phyloP scores from a whole-genome alignment of 2,888 invertebrate genomes.

The Nowickia ferox region DNA sequence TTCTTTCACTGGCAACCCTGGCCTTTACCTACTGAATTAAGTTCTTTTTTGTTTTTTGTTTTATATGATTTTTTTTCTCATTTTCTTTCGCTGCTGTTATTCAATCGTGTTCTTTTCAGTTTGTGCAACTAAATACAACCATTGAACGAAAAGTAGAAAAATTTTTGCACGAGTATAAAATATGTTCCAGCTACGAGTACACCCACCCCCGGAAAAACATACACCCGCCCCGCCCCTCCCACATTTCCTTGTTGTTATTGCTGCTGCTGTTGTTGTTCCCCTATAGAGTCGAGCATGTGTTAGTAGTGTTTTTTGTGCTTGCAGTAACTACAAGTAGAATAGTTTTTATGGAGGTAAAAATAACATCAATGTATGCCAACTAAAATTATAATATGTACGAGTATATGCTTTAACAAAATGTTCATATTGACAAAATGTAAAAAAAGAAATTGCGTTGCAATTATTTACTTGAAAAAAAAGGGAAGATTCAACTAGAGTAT shows the following conservation, averaged over 20 bases:
- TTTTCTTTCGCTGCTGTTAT: conserved; percentile 33
- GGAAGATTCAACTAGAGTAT: conserved; percentile 2
- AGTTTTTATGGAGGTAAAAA: conserved; percentile 5
- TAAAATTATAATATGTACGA: not conserved
- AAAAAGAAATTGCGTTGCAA: conserved; percentile 56
- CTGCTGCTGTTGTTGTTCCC: not conserved
- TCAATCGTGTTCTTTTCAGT: conserved; percentile 54
- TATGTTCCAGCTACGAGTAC: conserved; percentile 43
- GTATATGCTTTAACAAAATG: conserved; percentile 30
- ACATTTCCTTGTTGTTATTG: not conserved
- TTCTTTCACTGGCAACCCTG: conserved; percentile 32
- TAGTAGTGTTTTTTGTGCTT: not conserved
- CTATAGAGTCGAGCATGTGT: not conserved
- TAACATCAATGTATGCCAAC: conserved; percentile 13
- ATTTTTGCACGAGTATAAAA: conserved; percentile 54
- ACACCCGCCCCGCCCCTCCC: not conserved
- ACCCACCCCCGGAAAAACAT: too few relatives aligned
- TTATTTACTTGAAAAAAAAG: conserved; percentile 48
- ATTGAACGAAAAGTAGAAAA: conserved; percentile 49
- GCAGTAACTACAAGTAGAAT: conserved; percentile 36
- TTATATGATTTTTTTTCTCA: not conserved
- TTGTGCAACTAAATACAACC: conserved; percentile 61
- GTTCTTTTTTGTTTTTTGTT: conserved; percentile 1
- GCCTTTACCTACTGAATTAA: conserved; percentile 40
- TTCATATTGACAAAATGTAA: conserved; percentile 47